Base-by-base conservation (phyloP, 92 coral and sea anemone genomes). In the Heteractis magnifica region DNA sequence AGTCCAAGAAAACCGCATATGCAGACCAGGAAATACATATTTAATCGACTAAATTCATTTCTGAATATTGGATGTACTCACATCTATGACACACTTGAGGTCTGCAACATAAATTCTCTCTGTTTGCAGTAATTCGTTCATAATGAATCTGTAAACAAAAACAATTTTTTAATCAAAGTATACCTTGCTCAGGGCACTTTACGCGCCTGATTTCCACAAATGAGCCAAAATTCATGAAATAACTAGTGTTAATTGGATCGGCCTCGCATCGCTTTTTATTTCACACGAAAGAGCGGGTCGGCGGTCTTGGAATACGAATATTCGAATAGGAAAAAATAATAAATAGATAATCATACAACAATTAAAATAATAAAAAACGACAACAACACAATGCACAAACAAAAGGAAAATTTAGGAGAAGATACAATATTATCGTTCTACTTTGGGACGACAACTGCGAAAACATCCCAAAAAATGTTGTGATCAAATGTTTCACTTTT, bases 81-180 rank as follows among this genome's bases (percentile, higher is more conserved):
- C 98, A 94, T 95, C 98, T 48, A 94, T 96, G 26, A 96, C 98
- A 55, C 99, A 96, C 51, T 92, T 96, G 77, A 97, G 86, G 76
- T 97, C 99, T 13, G 92, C 93, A 15, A 97, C 99, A 71, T 97
- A 97, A 0, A 98, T 84, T 83, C 99, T 90, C 48, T 97, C 99
- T 3, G 99, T 97, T 65, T 97, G 99, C 14, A 97, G 87, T 50
- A 97, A 68, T 62, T 97, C 99, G 82, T 97, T 97, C 98, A 97
- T 90, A 71, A 97, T 97, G 85, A 97, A 97, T 81, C 99, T 96
- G 77, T 6, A 59, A 82, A 48, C 41, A 48, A 77, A 78, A 13
- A 68, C n/a, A 56, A 55, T 52, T 73, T 3, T 8, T 78, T 14
- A 10, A 60, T 16, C 7, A 34, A 79, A 79, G 11, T 53, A 62